A percentile compares a stretch with the other conserved stretches of the same genome.
phyloP scores from a whole-genome alignment of 2,113 vertebrate species.

The Bujurquina vittata region DNA sequence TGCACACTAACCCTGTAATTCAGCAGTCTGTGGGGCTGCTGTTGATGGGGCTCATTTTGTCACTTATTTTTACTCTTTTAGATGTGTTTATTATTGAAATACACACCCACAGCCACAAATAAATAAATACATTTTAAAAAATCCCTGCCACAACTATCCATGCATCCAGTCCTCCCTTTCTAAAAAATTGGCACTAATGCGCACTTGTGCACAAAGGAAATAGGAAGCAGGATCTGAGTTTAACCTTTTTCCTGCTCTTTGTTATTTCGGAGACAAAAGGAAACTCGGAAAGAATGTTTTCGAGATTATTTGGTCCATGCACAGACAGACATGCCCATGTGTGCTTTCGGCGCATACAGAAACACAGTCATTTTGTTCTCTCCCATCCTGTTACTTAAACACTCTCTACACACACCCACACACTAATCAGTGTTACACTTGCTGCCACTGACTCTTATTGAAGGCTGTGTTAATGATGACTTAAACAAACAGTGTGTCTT shows the following conservation, averaged over 20 bases:
- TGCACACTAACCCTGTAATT: background rate
- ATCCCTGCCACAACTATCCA: background rate
- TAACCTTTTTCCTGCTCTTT: background rate
- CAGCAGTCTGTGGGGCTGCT: background rate
- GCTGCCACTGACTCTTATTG: constrained; percentile 57
- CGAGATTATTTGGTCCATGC: background rate
- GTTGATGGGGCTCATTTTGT: background rate
- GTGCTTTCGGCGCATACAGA: background rate
- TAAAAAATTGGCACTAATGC: background rate
- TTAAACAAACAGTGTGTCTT: constrained; percentile 68
- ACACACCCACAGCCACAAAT: background rate
- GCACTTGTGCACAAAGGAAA: background rate
- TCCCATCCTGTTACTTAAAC: background rate
- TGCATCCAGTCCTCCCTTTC: background rate
- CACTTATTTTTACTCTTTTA: background rate
- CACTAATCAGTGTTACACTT: constrained; percentile 34
- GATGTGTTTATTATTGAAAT: background rate
- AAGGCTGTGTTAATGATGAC: constrained; percentile 64
- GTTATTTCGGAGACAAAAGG: background rate
- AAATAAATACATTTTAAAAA: background rate
- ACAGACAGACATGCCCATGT: background rate
- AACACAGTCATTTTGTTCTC: background rate
- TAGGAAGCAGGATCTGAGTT: background rate
- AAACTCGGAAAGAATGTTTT: background rate
- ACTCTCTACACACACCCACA: constrained; percentile 9